A percentile compares a stretch with the other conserved stretches of the same genome.
phyloP scores from a whole-genome alignment of 2,113 vertebrate species.

The Brachirus orientalis region DNA sequence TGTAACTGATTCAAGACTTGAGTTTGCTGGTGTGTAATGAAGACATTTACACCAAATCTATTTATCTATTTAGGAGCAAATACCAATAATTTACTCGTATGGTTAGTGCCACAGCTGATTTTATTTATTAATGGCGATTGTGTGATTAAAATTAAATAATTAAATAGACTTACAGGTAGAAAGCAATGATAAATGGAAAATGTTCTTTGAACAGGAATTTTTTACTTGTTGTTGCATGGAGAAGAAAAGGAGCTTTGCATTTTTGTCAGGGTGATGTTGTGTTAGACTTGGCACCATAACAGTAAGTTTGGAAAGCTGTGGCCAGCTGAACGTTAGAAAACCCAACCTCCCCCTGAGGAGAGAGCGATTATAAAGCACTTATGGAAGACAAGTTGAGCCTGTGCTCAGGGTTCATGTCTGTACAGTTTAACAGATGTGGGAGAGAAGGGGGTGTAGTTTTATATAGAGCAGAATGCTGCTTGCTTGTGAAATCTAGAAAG shows the following conservation, averaged over 20 bases:
- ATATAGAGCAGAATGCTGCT: slow-evolving; percentile 40
- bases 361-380: slow-evolving; percentile 75
- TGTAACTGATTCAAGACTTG: background rate
- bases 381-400: slow-evolving; percentile 69
- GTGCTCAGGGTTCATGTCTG: slow-evolving; percentile 61
- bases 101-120: too few relatives aligned
- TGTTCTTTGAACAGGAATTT: background rate
- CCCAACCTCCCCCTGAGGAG: slow-evolving; percentile 55
- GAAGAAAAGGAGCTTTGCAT: slow-evolving; percentile 3
- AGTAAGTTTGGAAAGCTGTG: slow-evolving; percentile 53
- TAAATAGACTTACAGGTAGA: background rate
- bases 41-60: too few relatives aligned
- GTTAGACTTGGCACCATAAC: slow-evolving; percentile 44
- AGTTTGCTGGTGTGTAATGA: background rate
- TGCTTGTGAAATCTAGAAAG: slow-evolving; percentile 19
- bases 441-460: slow-evolving; percentile 53
- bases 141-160: background rate
- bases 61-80: too few relatives aligned
- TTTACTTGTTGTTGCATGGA: slow-evolving; percentile 16
- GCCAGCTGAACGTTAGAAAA: slow-evolving; percentile 58
- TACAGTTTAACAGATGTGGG: slow-evolving; percentile 72
- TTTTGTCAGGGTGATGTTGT: slow-evolving; percentile 43
- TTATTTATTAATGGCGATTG: background rate
- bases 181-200: background rate
- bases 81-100: background rate